Percentiles rank a stretch among this genome's conserved stretches.
These are phyloP conservation scores for Pissodes strobi DNA, from an alignment of 1,140 invertebrate species.

Conservation along the genomic window DNA sequence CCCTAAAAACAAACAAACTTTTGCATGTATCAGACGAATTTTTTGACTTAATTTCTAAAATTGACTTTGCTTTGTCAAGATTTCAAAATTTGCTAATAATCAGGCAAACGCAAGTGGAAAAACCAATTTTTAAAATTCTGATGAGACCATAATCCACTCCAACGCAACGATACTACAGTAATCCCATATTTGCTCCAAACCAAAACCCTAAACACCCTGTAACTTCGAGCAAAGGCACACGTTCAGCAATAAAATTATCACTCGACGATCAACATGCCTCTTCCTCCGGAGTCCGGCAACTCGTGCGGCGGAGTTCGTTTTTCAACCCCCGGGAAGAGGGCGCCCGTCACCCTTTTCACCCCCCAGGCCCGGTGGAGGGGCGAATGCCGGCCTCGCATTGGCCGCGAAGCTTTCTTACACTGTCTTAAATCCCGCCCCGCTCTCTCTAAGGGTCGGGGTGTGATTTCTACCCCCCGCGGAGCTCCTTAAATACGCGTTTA, in stretches of 20 bases:
- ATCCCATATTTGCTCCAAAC: no score
- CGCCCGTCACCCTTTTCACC: conserved; percentile 14
- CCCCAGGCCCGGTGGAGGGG: conserved; percentile 23
- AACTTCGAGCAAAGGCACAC: no score
- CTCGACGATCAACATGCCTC: conserved; percentile 18
- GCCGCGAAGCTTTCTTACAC: conserved; percentile 38
- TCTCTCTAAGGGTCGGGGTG: conserved; percentile 8
- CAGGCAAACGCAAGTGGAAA: no score
- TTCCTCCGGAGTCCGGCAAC: conserved; percentile 15
- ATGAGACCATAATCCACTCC: no score
- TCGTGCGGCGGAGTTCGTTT: conserved; percentile 12
- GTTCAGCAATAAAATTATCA: conserved; percentile 27
- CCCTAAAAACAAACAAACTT: no score
- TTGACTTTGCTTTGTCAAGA: no score
- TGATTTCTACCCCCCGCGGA: neutral
- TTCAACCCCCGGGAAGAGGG: conserved; percentile 13
- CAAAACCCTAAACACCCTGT: no score
- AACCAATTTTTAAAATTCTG: no score
- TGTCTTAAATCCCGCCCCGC: conserved; percentile 42
- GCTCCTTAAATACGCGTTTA: conserved; percentile 42
- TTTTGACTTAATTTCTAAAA: no score
- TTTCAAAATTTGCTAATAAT: no score
- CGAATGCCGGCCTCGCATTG: conserved; percentile 30
- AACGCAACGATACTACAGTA: no score
- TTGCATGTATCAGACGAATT: no score